Base-by-base conservation (phyloP, 1,140 invertebrate genomes). In the Macrobrachium rosenbergii region DNA sequence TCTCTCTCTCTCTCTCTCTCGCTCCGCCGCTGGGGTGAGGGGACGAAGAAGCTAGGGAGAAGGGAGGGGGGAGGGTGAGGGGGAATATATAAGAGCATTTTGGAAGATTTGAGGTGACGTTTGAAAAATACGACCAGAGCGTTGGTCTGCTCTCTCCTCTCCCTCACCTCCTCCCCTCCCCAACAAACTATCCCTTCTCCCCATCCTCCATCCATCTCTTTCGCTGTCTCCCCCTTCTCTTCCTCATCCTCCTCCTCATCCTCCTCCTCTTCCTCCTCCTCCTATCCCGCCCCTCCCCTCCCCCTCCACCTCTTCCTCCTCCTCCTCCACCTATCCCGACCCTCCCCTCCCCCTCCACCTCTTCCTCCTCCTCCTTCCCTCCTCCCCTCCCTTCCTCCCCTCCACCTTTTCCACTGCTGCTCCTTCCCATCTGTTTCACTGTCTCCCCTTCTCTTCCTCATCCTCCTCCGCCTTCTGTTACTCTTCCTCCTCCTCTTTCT, bases 91-190 rank as follows among this genome's bases (percentile, higher is more conserved):
- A 21, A 45, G 60, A 19, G 45, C 60, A 45, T 64, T 67, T 67
- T 67, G 79, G 63, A 64, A 81, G 79, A 81, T 81, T 81, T 67
- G 63, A 67, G 63, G 63, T 81, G 79, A 67, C 79, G 63, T 81
- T 81, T 81, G 79, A 81, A 81, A 81, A 81, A 81, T 81, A 63
- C 59, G 16, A 14, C 43, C 6, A 17, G 17, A 60, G 79, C 14
- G 45, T 19, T 10, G 45, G 45, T 58, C 16, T 45, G 52, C 14
- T 8, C 67, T 58, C n/a, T 17, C 58, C 67, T 28, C 43, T 37
- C 23, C 10, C 17, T 19, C 80, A 6, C 45, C 45, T 10, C 45
- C 45, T 6, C 5, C 45, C 45, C 5, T 10, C 45, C 45, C 45
- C 45, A 52, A 52, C 10, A 52, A n/a, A n/a, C n/a, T n/a, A n/a